Base-by-base conservation (phyloP, 2,888 invertebrate genomes). In the Lucinisca nassula region DNA sequence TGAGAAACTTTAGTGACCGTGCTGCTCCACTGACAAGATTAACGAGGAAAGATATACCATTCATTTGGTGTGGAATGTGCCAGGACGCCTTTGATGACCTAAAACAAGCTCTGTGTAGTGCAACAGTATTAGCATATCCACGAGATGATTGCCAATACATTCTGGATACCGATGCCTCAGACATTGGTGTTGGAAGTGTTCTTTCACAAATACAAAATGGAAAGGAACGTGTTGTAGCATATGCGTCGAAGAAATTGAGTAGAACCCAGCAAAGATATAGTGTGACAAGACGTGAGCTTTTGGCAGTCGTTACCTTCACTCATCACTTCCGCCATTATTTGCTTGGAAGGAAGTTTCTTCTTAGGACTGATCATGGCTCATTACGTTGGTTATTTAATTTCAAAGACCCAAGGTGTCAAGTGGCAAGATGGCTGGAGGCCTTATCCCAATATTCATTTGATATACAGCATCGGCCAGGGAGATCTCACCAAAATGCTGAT, bases 151-250 rank as follows among this genome's bases (percentile, higher is more conserved):
- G 40, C 8, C 12, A 30, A 1, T 85, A 58, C 37, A 38, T 88
- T 21, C 37, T 85, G 17, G 82, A 85, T 45, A 70, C 58, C 45
- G 85, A 85, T 58, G 85, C 79, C 3, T 84, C 81, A 21, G 51
- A 76, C 14, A 37, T 72, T 45, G 82, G 81, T 32, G 72, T 87
- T 17, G 78, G 80, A n/a, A n/a, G n/a, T n/a, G 83, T 6, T 24
- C 30, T 2, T 81, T 40, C 40, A 40, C 40, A 40, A 14, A 14
- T 79, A 0, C 85, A 92, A 35, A 78, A 89, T 21, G 89, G 90
- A 2, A 35, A 76, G 37, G 93, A 93, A 51, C 73, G 77, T 14
- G 91, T 92, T 6, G 84, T 92, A 67, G 77, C 82, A 8, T 92
- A 88, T 70, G 89, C 61, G 12, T 88, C 89, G 76, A 79, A 77